These are phyloP conservation scores for Lagopus muta DNA, from an alignment of 2,113 vertebrate species.

Conservation along the genomic window DNA sequence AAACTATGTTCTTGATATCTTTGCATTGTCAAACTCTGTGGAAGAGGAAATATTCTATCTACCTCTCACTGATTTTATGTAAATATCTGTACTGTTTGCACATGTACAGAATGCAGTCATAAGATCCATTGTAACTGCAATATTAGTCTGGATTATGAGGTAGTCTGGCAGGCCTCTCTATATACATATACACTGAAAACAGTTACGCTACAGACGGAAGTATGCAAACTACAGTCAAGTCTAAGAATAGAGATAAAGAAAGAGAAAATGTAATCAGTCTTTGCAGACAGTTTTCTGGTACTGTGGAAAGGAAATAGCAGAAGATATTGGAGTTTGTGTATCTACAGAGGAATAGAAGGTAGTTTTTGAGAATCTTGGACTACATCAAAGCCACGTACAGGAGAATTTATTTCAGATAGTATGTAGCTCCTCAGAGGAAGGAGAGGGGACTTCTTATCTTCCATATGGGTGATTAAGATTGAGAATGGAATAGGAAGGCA, in stretches of 20 bases:
- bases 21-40: not conserved
- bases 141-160: constrained; percentile 35
- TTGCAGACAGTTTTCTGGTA: not conserved
- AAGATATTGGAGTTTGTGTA: not conserved
- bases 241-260: not conserved
- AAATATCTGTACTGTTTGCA: constrained; percentile 33
- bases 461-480: not conserved
- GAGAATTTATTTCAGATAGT: not conserved
- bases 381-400: not conserved
- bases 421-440: not conserved
- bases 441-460: fast-evolving
- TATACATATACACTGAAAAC: not conserved
- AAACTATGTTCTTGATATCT: constrained; percentile 2
- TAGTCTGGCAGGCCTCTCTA: constrained; percentile 28
- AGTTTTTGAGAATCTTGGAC: not conserved
- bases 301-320: fast-evolving
- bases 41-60: constrained; percentile 39
- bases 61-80: constrained; percentile 7
- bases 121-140: constrained; percentile 19
- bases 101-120: constrained; percentile 29
- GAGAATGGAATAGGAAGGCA: not conserved
- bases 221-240: not conserved
- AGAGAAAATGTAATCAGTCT: not conserved
- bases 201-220: not conserved
- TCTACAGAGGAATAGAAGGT: not conserved